Evolutionary conservation across 2,113 vertebrate species (phyloP), one percentile per base, ranked within the genome.

Genomic region (Xiphophorus couchianus): DNA sequence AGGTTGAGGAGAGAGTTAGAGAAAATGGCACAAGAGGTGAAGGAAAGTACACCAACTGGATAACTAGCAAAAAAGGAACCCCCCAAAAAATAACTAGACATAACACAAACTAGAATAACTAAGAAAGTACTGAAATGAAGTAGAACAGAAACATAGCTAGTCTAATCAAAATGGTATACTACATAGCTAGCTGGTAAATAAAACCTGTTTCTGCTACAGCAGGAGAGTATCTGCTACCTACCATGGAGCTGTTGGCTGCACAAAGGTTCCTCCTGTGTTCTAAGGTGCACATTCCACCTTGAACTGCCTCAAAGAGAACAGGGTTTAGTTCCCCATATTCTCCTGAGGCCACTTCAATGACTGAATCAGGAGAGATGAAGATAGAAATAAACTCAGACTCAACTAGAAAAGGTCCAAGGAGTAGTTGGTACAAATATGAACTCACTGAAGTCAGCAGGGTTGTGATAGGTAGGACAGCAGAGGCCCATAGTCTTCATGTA

Each of bases 361-460:
- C 98, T 99, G 82, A 39, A 77, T 7, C n/a, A 73, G 30, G 3
- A 42, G 39, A 42, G 39, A 42, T 14, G 11, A 42, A 42, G 39
- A 42, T 12, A 78, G 39, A 81, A 33, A 1, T 13, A 74, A 31
- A 76, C 9, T 51, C 5, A 69, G 0, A 65, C 8, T 37, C 17
- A 27, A 1, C 30, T 71, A 6, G 2, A 60, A 62, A 35, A 8
- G 22, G 39, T 69, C 29, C 6, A 44, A 70, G 12, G 7, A 28
- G 9, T 22, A 39, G 4, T n/a, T 22, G 17, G 14, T 28, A 5
- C 8, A 17, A 37, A n/a, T 8, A 48, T 30, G 42, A 31, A 97
- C 97, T 87, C 94, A 99, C 97, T 98, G 93, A 98, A 99, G 91
- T 99, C 97, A 3, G 98, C 98, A 0, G 97, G 98, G 89, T 99